Evolutionary conservation across 2,113 vertebrate genomes (phyloP), one percentile per base, ranked within the genome.

Genomic region (Crotophaga sulcirostris): DNA sequence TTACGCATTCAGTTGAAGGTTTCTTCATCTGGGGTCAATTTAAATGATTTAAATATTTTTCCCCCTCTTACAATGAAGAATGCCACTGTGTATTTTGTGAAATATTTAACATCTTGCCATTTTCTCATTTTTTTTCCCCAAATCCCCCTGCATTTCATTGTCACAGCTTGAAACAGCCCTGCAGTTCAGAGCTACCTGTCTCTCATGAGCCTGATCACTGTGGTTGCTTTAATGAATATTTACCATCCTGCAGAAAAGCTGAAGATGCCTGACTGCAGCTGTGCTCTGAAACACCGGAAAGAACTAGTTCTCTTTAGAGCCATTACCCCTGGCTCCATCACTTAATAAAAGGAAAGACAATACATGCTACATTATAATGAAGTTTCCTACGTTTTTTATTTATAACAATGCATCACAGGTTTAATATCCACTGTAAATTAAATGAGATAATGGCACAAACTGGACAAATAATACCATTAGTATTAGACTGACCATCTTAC

Each of bases 341-440:
- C 77, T 90, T 90, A 75, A 90, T 83, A 92, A 88, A 47, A 62
- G 58, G 90, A 87, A 97, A 90, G 67, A 83, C 87, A 95, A 92
- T 90, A 78, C 88, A 68, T 7, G 24, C 55, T 58, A 34, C 34
- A 17, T 20, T 63, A 4, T 90, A 95, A 95, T 89, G 84, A 95
- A 92, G 80, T 92, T 92, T 91, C 59, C 79, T 94, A 89, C 69
- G 55, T 88, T 95, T 90, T 47, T 74, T 91, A 83, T 95, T 96
- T 96, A 72, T 92, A 78, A 20, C 52, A 81, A 2, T 7, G 78
- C 63, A 82, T 66, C 49, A 56, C 31, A 70, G 73, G 72, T 94
- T 97, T 96, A 93, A 95, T 93, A 96, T 90, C 14, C 16, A 17
- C 59, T 77, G 78, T 75, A 89, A 96, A 96, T 94, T 94, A 94